Evolutionary conservation across 2,113 vertebrate species (phyloP), one percentile per base, ranked within the genome.

Genomic region (Strix uralensis): DNA sequence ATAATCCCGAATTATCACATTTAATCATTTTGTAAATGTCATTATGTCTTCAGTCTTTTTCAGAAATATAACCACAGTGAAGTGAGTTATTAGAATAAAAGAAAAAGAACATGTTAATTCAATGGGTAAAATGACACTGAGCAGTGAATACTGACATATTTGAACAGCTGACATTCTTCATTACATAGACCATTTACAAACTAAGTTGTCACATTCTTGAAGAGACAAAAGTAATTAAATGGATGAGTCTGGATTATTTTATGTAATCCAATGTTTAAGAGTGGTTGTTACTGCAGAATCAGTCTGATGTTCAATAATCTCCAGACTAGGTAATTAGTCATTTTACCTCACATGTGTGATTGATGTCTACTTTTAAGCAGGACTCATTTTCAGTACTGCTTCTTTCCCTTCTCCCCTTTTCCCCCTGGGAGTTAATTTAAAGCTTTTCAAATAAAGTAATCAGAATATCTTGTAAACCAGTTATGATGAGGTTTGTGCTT

Each of bases 21-120:
- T 95, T 96, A 97, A 94, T 96, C 96, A 92, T 66, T 84, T 96
- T 54, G 16, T 72, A 90, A 95, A 81, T 86, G 70, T 88, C 38
- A 11, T 75, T 91, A 55, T 44, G 12, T 46, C 30, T 82, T 94
- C 44, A 92, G 52, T 21, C 46, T 94, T 80, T 88, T 69, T 83
- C n/a, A 54, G 32, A 81, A 72, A 70, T 81, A 52, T 36, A 63
- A 69, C 27, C 46, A 59, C 12, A 47, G 52, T 73, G 42, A 44
- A 55, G 46, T 7, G 3, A 15, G 78, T 10, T 91, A 40, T 83
- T 96, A 51, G 36, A 81, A 59, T 25, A 86, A 78, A 86, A 52
- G 26, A 59, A 79, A 91, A 88, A 67, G 5, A 36, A 9, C 2
- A 15, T 18, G 7, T 58, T 92, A 32, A 65, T 18, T 63, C 18